A percentile compares a stretch with the other conserved stretches of the same genome.
Evolutionary conservation across 2,888 invertebrate genomes (phyloP).

Genomic region (Athalia cordata): DNA sequence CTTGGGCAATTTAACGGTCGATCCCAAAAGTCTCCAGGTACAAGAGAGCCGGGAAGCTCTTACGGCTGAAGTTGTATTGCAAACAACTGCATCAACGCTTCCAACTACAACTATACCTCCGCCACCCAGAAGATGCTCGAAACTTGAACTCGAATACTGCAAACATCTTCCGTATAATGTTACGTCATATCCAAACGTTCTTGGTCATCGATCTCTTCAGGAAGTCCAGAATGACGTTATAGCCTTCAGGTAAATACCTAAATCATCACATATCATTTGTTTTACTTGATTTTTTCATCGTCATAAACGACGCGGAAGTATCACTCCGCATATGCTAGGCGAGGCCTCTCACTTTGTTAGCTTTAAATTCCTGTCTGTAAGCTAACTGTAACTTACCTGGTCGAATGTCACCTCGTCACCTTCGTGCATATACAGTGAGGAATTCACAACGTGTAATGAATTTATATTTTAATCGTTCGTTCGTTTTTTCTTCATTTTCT

Average conservation of each 20-base stretch:
- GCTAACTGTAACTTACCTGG: constrained; percentile 24
- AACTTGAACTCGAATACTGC: constrained; percentile 82
- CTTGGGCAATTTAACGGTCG: constrained; percentile 80
- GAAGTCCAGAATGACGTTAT: constrained; percentile 86
- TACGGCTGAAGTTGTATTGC: constrained; percentile 70
- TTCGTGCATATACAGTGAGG: neutral
- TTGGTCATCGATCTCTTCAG: constrained; percentile 80
- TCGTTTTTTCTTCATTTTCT: neutral
- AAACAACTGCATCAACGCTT: constrained; percentile 61
- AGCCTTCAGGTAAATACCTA: constrained; percentile 78
- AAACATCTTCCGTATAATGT: constrained; percentile 84
- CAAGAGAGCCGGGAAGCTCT: constrained; percentile 74
- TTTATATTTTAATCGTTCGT: neutral
- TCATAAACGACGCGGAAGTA: no score
- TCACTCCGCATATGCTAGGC: no score
- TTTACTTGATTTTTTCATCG: no score
- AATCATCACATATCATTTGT: no score
- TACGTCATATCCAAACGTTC: constrained; percentile 89
- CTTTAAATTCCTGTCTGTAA: constrained; percentile 24
- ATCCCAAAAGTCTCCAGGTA: constrained; percentile 80
- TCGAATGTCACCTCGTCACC: constrained; percentile 29
- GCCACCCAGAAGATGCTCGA: constrained; percentile 81
- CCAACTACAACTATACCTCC: constrained; percentile 75
- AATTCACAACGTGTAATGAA: neutral
- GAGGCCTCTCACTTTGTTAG: neutral